Evolutionary conservation across 2,113 vertebrate species (phyloP).

Genomic region (Cyprinodon tularosa): DNA sequence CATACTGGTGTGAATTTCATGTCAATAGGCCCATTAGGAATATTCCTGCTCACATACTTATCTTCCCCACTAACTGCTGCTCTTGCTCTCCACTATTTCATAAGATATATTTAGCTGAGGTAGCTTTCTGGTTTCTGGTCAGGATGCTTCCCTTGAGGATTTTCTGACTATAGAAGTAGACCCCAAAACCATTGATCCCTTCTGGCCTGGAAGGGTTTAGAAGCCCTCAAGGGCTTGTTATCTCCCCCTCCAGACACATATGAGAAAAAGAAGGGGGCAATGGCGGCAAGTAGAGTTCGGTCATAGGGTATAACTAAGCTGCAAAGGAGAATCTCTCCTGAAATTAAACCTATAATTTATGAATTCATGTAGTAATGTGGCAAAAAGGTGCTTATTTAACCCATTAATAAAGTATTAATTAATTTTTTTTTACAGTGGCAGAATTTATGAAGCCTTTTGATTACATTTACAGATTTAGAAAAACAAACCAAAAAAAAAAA

Average conservation of each 20-base stretch:
- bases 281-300: too few species aligned
- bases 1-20: neutral
- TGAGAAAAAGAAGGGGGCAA: too few species aligned
- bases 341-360: neutral
- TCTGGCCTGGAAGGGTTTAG: neutral
- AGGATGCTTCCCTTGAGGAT: neutral
- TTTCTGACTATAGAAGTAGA: neutral
- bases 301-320: conserved; percentile 12
- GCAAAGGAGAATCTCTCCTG: neutral
- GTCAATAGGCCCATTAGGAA: neutral
- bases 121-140: too few species aligned
- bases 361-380: neutral
- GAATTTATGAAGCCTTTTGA: neutral
- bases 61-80: neutral
- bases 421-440: too few species aligned
- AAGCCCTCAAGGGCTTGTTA: neutral
- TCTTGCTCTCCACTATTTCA: neutral
- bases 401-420: too few species aligned
- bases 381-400: neutral
- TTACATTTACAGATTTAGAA: neutral
- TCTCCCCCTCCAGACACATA: too few species aligned
- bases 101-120: neutral
- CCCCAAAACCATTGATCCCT: too few species aligned
- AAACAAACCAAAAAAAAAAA: neutral
- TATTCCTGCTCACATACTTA: neutral